phyloP scores from a whole-genome alignment of 2,888 invertebrate genomes.

The Napeogenes sylphis region DNA sequence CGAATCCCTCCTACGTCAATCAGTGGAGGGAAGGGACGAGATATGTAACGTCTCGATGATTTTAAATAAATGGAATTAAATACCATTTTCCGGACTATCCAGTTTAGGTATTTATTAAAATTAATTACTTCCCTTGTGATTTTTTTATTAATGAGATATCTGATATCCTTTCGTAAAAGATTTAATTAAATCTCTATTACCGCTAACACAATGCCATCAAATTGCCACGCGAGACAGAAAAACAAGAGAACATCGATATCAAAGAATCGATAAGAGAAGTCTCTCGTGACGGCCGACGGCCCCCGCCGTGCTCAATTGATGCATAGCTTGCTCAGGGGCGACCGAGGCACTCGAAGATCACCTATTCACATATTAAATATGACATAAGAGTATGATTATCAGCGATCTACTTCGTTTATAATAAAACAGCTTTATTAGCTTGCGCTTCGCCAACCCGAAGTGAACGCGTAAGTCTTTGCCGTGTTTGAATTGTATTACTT shows the following conservation, averaged over 20 bases:
- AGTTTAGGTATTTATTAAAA: too few relatives aligned
- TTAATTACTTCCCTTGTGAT: too few relatives aligned
- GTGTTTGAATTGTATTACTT: too few relatives aligned
- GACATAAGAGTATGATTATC: constrained; percentile 36
- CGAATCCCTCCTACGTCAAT: constrained; percentile 48
- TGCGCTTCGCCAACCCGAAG: constrained; percentile 10
- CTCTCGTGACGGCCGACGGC: constrained; percentile 39
- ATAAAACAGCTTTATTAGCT: constrained; percentile 19
- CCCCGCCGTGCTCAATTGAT: constrained; percentile 71
- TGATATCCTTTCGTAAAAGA: too few relatives aligned
- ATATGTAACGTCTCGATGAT: constrained; percentile 13
- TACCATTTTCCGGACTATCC: too few relatives aligned
- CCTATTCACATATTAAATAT: constrained; percentile 38
- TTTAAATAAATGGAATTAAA: background rate
- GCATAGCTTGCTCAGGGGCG: constrained; percentile 59
- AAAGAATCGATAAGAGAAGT: constrained; percentile 19
- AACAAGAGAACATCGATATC: constrained; percentile 23
- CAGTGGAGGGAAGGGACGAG: constrained; percentile 42
- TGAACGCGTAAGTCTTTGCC: background rate
- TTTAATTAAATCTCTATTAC: too few relatives aligned
- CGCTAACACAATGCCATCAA: too few relatives aligned
- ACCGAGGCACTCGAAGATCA: constrained; percentile 32
- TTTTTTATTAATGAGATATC: too few relatives aligned
- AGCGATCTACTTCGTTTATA: constrained; percentile 25
- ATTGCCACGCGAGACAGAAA: background rate